Conservation (phyloP, 2,888 invertebrate genomes). For the Drosophila monieri region DNA sequence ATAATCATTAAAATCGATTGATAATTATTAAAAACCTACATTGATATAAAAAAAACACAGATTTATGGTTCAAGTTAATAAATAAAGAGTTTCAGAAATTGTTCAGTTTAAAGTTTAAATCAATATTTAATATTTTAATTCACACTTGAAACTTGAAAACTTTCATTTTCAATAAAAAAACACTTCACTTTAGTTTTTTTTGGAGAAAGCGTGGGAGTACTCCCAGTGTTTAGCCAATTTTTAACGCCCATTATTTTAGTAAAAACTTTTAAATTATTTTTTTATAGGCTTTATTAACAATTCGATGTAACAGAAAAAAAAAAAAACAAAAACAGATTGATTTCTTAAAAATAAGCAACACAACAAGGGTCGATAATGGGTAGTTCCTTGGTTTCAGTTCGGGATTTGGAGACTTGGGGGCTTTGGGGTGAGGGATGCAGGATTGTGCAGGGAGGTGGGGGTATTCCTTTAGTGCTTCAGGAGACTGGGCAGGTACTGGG, state of each 20-base stretch:
- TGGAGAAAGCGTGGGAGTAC: too few relatives aligned
- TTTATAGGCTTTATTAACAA: conserved; percentile 47
- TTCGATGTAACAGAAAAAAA: conserved; percentile 47
- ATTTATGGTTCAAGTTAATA: too few relatives aligned
- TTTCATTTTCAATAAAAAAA: too few relatives aligned
- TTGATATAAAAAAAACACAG: too few relatives aligned
- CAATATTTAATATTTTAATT: too few relatives aligned
- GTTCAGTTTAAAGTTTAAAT: too few relatives aligned
- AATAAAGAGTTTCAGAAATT: too few relatives aligned
- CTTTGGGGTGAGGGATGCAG: conserved; percentile 7
- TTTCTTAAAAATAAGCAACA: conserved; percentile 70
- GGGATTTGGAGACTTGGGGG: neutral
- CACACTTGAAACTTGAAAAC: too few relatives aligned
- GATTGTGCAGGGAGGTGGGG: neutral
- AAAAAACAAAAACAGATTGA: conserved; percentile 26
- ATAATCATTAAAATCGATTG: too few relatives aligned
- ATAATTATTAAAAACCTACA: too few relatives aligned
- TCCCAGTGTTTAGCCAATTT: neutral
- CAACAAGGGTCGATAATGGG: conserved; percentile 33
- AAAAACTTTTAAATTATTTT: conserved; percentile 18
- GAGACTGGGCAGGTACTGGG: conserved; percentile 75
- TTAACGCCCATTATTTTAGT: conserved; percentile 11
- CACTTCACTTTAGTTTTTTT: too few relatives aligned
- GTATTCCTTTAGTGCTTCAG: conserved; percentile 52
- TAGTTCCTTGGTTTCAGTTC: neutral